A percentile compares a stretch with the other conserved stretches of the same genome.
Evolutionary conservation across 2,113 vertebrate genomes (phyloP).

Genomic region (Myrmecobius fasciatus): DNA sequence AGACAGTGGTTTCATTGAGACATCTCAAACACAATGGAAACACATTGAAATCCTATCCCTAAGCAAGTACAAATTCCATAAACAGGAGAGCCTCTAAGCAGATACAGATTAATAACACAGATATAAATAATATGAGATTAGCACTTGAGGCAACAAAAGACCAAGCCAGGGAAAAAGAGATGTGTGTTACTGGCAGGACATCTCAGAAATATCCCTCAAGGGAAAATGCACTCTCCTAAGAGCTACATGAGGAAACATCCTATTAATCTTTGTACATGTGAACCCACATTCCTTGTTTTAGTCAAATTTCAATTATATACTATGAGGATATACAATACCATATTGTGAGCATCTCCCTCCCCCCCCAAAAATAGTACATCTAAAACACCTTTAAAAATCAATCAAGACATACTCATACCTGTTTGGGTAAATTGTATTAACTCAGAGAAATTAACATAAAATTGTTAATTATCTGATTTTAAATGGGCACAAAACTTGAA

Average conservation of each 20-base stretch:
- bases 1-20: neutral
- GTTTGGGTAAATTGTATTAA: neutral
- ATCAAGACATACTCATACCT: neutral
- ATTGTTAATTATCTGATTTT: neutral
- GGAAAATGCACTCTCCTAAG: neutral
- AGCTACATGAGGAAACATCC: neutral
- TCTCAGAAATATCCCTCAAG: neutral
- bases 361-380: too few relatives aligned
- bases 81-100: neutral
- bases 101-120: neutral
- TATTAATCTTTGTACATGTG: neutral
- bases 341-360: too few relatives aligned
- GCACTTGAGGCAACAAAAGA: neutral
- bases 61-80: neutral
- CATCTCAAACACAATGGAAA: neutral
- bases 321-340: neutral
- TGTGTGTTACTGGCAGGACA: neutral
- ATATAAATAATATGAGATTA: neutral
- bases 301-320: neutral
- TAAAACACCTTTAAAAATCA: neutral
- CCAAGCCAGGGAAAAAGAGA: neutral
- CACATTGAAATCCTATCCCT: neutral
- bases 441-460: neutral
- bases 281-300: neutral
- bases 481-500: neutral